A percentile compares a stretch with the other conserved stretches of the same genome.
Conservation (phyloP, 1,140 invertebrate genomes). For the Aphelinus atriplicis region DNA sequence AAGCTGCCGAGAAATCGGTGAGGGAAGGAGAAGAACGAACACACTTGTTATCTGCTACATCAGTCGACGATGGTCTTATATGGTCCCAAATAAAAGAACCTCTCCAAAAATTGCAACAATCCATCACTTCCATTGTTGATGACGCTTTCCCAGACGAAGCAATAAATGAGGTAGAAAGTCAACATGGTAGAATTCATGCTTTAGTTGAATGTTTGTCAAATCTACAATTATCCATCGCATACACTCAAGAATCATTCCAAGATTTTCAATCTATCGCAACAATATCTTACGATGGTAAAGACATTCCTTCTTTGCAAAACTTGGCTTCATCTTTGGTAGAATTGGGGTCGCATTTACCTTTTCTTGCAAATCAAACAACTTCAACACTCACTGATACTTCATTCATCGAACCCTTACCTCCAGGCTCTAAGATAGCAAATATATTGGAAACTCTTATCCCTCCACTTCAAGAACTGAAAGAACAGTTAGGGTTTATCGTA, state of each 20-base stretch:
- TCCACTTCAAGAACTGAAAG: conserved; percentile 66
- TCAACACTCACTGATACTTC: no score
- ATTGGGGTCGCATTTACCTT: conserved; percentile 50
- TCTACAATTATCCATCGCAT: conserved; percentile 56
- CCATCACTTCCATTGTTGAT: conserved; percentile 54
- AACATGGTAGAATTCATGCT: conserved; percentile 28
- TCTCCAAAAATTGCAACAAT: conserved; percentile 45
- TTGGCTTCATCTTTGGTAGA: conserved; percentile 66
- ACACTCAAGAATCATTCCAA: conserved; percentile 55
- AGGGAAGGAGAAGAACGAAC: no score
- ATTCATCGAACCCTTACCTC: no score
- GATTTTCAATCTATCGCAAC: no score
- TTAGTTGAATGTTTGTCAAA: conserved; percentile 47
- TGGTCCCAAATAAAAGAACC: conserved; percentile 45
- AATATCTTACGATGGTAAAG: conserved; percentile 51
- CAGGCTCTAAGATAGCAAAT: conserved; percentile 10
- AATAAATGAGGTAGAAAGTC: conserved; percentile 30
- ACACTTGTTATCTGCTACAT: neutral
- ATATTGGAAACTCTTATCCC: conserved; percentile 59
- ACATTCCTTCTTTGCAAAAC: conserved; percentile 57
- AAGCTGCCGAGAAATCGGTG: neutral
- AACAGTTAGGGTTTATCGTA: conserved; percentile 64
- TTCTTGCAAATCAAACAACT: conserved; percentile 48
- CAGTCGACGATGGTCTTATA: neutral
- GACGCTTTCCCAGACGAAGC: conserved; percentile 20